These are phyloP conservation scores for Diprion similis DNA, from an alignment of 1,140 invertebrate genomes.

Conservation along the genomic window DNA sequence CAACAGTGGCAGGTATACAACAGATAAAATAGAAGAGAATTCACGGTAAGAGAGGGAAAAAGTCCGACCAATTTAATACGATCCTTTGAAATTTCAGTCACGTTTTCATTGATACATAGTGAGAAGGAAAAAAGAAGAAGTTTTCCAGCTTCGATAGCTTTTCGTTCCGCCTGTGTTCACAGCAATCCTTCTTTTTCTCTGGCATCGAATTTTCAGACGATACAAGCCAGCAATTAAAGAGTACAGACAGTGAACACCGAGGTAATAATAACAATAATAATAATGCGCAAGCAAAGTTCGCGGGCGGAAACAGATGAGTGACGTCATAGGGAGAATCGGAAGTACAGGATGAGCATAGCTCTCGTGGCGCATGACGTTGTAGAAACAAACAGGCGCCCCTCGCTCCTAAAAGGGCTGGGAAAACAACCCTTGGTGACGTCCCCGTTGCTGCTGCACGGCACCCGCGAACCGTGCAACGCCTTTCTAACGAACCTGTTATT, in stretches of 20 bases:
- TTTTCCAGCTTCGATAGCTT: too few species aligned
- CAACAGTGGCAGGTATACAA: too few species aligned
- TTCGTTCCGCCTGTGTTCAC: too few species aligned
- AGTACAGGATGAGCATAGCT: slow-evolving; percentile 21
- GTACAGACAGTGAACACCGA: too few species aligned
- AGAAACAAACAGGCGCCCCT: slow-evolving; percentile 40
- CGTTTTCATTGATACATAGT: background rate
- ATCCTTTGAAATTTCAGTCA: background rate
- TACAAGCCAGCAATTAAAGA: too few species aligned
- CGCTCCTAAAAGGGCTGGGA: slow-evolving; percentile 42
- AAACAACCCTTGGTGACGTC: background rate
- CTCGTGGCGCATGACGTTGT: slow-evolving; percentile 33
- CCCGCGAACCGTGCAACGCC: slow-evolving; percentile 34
- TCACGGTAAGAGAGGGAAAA: background rate
- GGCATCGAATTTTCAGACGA: too few species aligned
- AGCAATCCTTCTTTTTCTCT: too few species aligned
- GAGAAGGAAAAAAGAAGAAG: too few species aligned
- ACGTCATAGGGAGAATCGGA: slow-evolving; percentile 34
- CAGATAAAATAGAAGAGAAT: too few species aligned
- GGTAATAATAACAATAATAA: background rate
- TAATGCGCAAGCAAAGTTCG: background rate
- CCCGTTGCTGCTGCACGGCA: background rate
- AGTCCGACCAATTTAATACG: background rate
- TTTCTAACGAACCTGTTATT: slow-evolving; percentile 50
- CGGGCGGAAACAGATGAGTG: slow-evolving; percentile 11